Base-by-base conservation (phyloP, 2,888 invertebrate genomes). In the Strigamia crassipes region DNA sequence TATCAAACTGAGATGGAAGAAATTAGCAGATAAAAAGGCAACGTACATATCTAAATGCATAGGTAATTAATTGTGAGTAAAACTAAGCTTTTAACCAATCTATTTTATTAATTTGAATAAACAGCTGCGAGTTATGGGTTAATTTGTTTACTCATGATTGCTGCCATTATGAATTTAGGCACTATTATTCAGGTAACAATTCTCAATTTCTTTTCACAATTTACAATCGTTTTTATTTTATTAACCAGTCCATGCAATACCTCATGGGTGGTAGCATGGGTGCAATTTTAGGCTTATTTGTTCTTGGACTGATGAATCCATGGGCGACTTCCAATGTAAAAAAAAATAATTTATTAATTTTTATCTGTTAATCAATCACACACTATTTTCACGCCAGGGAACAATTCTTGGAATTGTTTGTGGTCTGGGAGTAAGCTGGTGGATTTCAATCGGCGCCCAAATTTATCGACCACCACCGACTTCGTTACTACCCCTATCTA, bases 181-280 rank as follows among this genome's bases (percentile, higher is more conserved):
- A 79, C 34, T 79, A 79, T 79, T 34, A 34, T 79, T 18, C 79
- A 79, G 79, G 79, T 79, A 21, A 34, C 6, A 38, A 38, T 38
- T 38, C 10, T 38, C 6, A 38, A 38, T 38, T 5, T 38, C 6
- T 38, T 38, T 9, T 38, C 27, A 27, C 27, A 27, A 38, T 38
- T 38, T 38, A 38, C 1, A 38, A 38, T 38, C 6, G 0, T 21
- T 13, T 79, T 31, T n/a, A n/a, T 34, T 79, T n/a, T 5, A 13
- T 34, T 79, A 13, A 18, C 8, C 15, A 34, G 38, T n/a, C 79
- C 1, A 79, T 18, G 27, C 21, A 31, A 15, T 79, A 79, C n/a
- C 9, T 79, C 0, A 38, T 31, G 12, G 79, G 79, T 5, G 79
- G 38, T 34, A 79, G 12, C n/a, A 27, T 6, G 5, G 79, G 79